Evolutionary conservation across 2,113 vertebrate genomes (phyloP), one percentile per base, ranked within the genome.

Genomic region (Ursus arctos): DNA sequence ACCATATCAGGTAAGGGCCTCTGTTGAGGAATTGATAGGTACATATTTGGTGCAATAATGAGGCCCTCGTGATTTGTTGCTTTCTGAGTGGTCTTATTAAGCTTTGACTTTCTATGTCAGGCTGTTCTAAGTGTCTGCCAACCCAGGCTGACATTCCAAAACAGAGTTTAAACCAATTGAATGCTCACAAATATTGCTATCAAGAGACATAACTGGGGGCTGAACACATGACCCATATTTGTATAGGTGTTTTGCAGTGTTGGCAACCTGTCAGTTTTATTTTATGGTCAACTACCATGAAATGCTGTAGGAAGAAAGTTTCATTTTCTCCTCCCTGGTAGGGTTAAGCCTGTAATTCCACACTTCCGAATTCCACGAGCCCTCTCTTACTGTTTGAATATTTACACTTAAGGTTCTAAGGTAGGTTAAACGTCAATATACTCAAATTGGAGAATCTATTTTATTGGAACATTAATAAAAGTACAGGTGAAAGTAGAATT

Each of bases 251-350:
- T 97, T 92, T 97, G 86, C 18, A 96, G 90, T 22, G 16, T 89
- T 97, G 98, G 86, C 43, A 95, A 51, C 88, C 43, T 98, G 26
- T 79, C 88, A 88, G 22, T 97, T 98, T 97, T 98, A 97, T 95
- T 95, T 98, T 97, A 76, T 98, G 91, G 88, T 96, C 97, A 98
- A 97, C 49, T 94, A 91, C 36, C 47, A 72, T 88, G 57, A 92
- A 97, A 96, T 95, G 49, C 47, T 98, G 69, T 24, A 53, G 87
- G 49, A 92, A 84, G 89, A 79, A 84, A 91, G 59, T 98, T 95
- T 96, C 26, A 92, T 97, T 97, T 98, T 95, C 36, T 97, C 81
- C 7, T 95, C 33, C 72, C 91, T 79, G n/a, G 84, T 91, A 90
- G 90, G 94, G 84, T 43, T 55, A 83, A 97, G 26, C 14, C 88